Base-by-base conservation (phyloP, 2,797 vertebrate genomes). In the Malurus leucopterus region DNA sequence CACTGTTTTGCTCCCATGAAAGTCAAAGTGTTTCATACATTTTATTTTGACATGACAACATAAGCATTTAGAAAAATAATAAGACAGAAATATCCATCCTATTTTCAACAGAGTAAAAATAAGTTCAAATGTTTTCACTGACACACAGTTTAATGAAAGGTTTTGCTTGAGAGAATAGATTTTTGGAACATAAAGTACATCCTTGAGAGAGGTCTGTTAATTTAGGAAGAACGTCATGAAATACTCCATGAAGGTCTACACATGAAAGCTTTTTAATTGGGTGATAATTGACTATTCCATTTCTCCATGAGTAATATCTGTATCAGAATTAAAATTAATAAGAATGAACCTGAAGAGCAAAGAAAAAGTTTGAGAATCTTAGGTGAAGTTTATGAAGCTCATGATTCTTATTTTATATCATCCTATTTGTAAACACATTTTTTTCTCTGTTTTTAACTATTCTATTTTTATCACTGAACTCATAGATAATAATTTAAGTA, bases 1-100 rank as follows among this genome's bases (percentile, higher is more conserved):
- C 64, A 73, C 40, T 88, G 26, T 41, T 94, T 91, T 68, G 12
- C 61, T 86, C 63, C 26, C 17, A 58, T 89, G 73, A 78, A 95
- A 91, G 88, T 92, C 88, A 90, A 76, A 92, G 50, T 43, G 53
- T 89, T 92, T 88, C 51, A 91, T 91, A 54, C 8, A 30, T 76
- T 92, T 91, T 81, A 63, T 84, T 93, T 91, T 90, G 70, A 92
- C 64, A 75, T 58, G 77, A 78, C 82, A 94, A 74, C 36, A 65
- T 64, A 86, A 84, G 22, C 51, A 63, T 80, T 93, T 84, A 86
- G 80, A 82, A 89, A 87, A 87, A 88, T 43, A 88, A 77, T 65
- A 73, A 78, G 55, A 75, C 41, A 70, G 79, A 92, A 93, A 88
- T 81, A 84, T 84, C 70, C 89, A 69, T 41, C 51, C 43, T 84